Conservation (phyloP, 2,888 invertebrate species). For the Diplolepis rosae region DNA sequence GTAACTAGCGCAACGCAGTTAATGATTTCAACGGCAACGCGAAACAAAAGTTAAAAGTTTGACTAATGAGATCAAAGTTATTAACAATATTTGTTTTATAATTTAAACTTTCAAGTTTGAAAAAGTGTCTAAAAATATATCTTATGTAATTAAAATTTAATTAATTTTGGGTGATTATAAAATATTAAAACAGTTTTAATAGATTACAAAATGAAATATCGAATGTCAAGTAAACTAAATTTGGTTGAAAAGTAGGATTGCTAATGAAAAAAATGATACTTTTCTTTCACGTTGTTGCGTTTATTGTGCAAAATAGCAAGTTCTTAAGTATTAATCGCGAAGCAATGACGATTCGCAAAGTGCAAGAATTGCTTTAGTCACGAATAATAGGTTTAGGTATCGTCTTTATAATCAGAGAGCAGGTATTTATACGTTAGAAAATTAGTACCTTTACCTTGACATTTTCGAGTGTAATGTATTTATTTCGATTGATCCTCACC, state of each 20-base stretch:
- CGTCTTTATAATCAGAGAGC: conserved; percentile 46
- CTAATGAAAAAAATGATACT: background rate
- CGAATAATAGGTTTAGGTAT: conserved; percentile 46
- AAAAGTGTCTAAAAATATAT: too few relatives aligned
- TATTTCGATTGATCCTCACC: conserved; percentile 49
- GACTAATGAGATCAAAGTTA: background rate
- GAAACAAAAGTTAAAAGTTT: background rate
- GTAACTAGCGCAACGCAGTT: background rate
- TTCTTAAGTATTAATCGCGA: background rate
- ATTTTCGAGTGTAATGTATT: conserved; percentile 49
- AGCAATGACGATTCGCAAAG: conserved; percentile 29
- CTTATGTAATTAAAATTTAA: too few relatives aligned
- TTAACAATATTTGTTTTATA: background rate
- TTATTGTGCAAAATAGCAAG: background rate
- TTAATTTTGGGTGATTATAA: background rate
- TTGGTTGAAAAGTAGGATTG: background rate
- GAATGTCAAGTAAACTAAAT: background rate
- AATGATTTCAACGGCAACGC: background rate
- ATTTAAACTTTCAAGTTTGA: too few relatives aligned
- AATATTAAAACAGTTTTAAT: too few relatives aligned
- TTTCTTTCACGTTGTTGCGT: background rate
- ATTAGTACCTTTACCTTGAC: conserved; percentile 38
- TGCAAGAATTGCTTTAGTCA: conserved; percentile 42
- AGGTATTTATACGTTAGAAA: conserved; percentile 41
- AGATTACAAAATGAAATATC: background rate